Conservation (phyloP, 64 coral and sea anemone genomes). For the Montipora efflorescens region DNA sequence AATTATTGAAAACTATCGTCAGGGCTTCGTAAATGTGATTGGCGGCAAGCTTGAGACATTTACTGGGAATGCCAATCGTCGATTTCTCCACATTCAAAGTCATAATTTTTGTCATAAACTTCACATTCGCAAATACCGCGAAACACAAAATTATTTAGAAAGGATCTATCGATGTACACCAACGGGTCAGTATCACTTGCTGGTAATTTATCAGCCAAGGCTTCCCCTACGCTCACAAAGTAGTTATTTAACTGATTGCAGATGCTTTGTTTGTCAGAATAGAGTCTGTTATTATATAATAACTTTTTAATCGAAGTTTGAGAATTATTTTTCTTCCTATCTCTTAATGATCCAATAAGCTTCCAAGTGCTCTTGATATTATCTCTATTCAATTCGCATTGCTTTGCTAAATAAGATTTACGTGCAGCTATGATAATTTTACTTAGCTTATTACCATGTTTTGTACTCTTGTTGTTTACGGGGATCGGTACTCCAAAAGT, state of each 20-base stretch:
- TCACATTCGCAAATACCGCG: slow-evolving; percentile 21
- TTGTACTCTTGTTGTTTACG: slow-evolving; percentile 22
- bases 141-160: slow-evolving; percentile 58
- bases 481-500: slow-evolving; percentile 48
- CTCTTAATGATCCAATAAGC: slow-evolving; percentile 49
- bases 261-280: slow-evolving; percentile 9
- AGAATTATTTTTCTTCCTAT: slow-evolving; percentile 39
- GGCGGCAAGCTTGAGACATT: slow-evolving; percentile 33
- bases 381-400: slow-evolving; percentile 45
- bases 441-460: slow-evolving; percentile 46
- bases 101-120: slow-evolving; percentile 33
- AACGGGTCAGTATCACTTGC: slow-evolving; percentile 22
- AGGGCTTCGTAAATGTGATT: slow-evolving; percentile 22
- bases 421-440: slow-evolving; percentile 31
- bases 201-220: slow-evolving; percentile 43
- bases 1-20: slow-evolving; percentile 30
- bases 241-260: slow-evolving; percentile 49
- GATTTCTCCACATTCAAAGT: slow-evolving; percentile 47
- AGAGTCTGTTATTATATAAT: slow-evolving; percentile 36
- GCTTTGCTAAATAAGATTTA: slow-evolving; percentile 42
- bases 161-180: slow-evolving; percentile 23
- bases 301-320: not conserved
- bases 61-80: not conserved
- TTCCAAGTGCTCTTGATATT: slow-evolving; percentile 62
- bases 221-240: slow-evolving; percentile 54